Percentiles rank a stretch among this genome's conserved stretches.
Conservation (phyloP, 1,140 invertebrate species). For the Drosophila repleta region DNA sequence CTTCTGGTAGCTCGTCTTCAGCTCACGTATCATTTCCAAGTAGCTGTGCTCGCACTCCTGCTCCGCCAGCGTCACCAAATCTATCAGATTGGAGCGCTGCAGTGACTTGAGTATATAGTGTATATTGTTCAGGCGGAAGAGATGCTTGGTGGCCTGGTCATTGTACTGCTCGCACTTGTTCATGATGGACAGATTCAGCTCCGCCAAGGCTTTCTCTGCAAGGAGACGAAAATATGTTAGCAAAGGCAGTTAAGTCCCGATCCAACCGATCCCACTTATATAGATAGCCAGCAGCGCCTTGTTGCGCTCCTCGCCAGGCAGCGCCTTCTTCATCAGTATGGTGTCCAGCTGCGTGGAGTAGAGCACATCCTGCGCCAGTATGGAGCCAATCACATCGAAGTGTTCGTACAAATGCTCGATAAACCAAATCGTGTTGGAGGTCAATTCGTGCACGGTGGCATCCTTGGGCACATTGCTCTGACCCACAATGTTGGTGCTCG, state of each 20-base stretch:
- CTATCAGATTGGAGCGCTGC: constrained; percentile 92
- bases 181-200: constrained; percentile 92
- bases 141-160: constrained; percentile 91
- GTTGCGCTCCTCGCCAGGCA: constrained; percentile 85
- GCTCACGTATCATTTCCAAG: constrained; percentile 87
- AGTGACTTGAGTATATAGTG: constrained; percentile 96
- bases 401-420: constrained; percentile 93
- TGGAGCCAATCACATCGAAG: constrained; percentile 89
- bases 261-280: constrained; percentile 86
- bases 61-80: constrained; percentile 91
- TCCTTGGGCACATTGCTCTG: constrained; percentile 90
- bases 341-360: constrained; percentile 85
- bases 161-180: constrained; percentile 94
- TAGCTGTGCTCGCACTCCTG: constrained; percentile 93
- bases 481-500: constrained; percentile 88
- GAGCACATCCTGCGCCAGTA: constrained; percentile 86
- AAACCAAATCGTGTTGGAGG: constrained; percentile 95
- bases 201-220: constrained; percentile 93
- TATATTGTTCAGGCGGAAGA: constrained; percentile 93
- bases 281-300: constrained; percentile 90
- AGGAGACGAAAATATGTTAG: constrained; percentile 32
- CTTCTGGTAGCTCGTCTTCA: constrained; percentile 81
- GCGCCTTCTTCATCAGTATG: constrained; percentile 84
- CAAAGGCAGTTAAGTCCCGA: not conserved
- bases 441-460: constrained; percentile 98